Base-by-base conservation (phyloP, 2,888 invertebrate species). In the Chouioia cunea region DNA sequence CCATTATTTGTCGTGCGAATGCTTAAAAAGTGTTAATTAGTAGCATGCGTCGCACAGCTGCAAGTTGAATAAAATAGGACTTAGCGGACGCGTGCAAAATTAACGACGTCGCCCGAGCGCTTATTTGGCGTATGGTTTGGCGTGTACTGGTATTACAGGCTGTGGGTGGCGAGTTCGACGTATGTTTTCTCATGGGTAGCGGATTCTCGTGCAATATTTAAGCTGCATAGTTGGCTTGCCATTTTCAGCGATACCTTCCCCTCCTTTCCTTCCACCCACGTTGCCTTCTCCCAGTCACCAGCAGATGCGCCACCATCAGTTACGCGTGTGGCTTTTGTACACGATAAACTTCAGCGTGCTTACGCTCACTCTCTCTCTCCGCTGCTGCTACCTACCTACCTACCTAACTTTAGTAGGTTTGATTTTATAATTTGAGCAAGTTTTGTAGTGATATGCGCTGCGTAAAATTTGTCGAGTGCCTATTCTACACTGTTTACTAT, bases 281-380 rank as follows among this genome's bases (percentile, higher is more conserved):
- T n/a, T n/a, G 36, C 36, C 10, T 1, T 6, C 36, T 6, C 36
- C 36, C 36, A 27, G 27, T 56, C 56, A 18, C 14, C 12, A 15
- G 36, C 59, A 59, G 59, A 59, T 59, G 59, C 59, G 47, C 59
- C 47, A 23, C 59, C 46, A 59, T 59, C 47, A n/a, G 59, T 47
- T 58, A 20, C n/a, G 22, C 23, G 44, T n/a, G 12, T 12, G 10
- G 36, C 27, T 2, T 2, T 27, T 2, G 27, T 6, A 6, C n/a
- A n/a, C n/a, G n/a, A n/a, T 27, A 2, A 6, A 6, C 27, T 2
- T 2, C 27, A 6, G 27, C 27, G 27, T 2, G 4, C 27, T 3
- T 6, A 6, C 27, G 6, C 27, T 27, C 27, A 4, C 27, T 27
- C 27, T 27, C 27, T 27, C 27, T 27, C 27, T 27, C 27, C 6